Percentiles rank a stretch among this genome's conserved stretches.
Evolutionary conservation across 1,140 invertebrate genomes (phyloP).

Genomic region (Ceratoteleas bidentatus): DNA sequence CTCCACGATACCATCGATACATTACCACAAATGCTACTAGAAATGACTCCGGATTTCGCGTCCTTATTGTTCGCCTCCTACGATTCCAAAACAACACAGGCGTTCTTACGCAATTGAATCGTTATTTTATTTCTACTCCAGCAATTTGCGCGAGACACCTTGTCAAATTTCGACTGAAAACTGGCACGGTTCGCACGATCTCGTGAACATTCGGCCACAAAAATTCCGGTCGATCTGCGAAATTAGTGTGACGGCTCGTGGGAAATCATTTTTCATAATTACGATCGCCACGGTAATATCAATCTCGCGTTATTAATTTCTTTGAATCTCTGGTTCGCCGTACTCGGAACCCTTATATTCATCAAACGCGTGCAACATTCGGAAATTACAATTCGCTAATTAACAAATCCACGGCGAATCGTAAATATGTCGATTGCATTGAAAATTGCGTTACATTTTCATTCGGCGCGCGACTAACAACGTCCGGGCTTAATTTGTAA

Average conservation of each 20-base stretch:
- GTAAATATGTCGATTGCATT: slow-evolving; percentile 1
- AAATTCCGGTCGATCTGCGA: slow-evolving; percentile 20
- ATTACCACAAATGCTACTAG: too few relatives aligned
- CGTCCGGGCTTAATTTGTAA: background rate
- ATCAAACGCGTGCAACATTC: background rate
- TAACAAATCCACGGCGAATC: background rate
- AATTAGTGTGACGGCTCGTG: slow-evolving; percentile 22
- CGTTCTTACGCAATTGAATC: too few relatives aligned
- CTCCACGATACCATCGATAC: too few relatives aligned
- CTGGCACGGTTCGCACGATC: slow-evolving; percentile 21
- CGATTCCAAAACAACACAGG: too few relatives aligned
- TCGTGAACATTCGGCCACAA: slow-evolving; percentile 4
- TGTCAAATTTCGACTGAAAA: too few relatives aligned
- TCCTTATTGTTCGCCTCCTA: too few relatives aligned
- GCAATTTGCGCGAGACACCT: too few relatives aligned
- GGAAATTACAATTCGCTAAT: slow-evolving; percentile 9
- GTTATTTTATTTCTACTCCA: too few relatives aligned
- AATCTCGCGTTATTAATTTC: slow-evolving; percentile 15
- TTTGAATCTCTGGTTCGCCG: background rate
- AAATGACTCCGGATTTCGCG: too few relatives aligned
- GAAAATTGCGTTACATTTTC: slow-evolving; percentile 11
- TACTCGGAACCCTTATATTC: background rate
- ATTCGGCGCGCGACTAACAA: background rate
- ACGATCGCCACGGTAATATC: slow-evolving; percentile 10
- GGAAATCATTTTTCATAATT: slow-evolving; percentile 25